A percentile compares a stretch with the other conserved stretches of the same genome.
These are phyloP conservation scores for Volucella bombylans DNA, from an alignment of 2,888 invertebrate genomes.

Conservation along the genomic window DNA sequence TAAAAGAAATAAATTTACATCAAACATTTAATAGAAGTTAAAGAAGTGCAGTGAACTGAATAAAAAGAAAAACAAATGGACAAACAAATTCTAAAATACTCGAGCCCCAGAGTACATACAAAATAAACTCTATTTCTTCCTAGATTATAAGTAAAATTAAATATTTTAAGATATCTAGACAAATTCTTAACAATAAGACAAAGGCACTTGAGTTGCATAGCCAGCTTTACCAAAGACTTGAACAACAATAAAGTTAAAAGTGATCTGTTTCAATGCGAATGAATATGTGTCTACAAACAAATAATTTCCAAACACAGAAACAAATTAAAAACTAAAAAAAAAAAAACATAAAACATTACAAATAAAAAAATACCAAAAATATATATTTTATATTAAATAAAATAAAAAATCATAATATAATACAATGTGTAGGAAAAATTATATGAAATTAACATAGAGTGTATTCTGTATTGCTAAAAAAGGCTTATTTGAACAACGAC, in stretches of 20 bases:
- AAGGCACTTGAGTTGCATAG: slow-evolving; percentile 55
- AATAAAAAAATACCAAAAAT: slow-evolving; percentile 53
- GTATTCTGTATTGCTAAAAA: slow-evolving; percentile 36
- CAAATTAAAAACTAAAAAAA: slow-evolving; percentile 9
- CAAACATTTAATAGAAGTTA: no score
- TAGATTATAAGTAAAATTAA: no score
- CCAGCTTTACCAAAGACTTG: slow-evolving; percentile 28
- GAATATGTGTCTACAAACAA: neutral
- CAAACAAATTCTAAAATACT: no score
- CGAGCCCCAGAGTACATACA: no score
- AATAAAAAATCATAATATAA: slow-evolving; percentile 47
- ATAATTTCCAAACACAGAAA: slow-evolving; percentile 2
- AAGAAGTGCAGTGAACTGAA: no score
- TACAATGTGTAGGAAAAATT: slow-evolving; percentile 53
- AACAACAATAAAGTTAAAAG: slow-evolving; percentile 1
- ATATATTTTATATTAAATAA: slow-evolving; percentile 58
- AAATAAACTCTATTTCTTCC: no score
- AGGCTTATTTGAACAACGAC: slow-evolving; percentile 54
- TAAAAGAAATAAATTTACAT: no score
- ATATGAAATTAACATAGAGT: slow-evolving; percentile 39
- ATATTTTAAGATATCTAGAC: no score
- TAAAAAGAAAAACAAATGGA: no score
- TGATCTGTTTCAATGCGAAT: neutral
- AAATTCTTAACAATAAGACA: slow-evolving; percentile 20
- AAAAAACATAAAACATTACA: slow-evolving; percentile 25